Evolutionary conservation across 1,140 invertebrate genomes (phyloP).

Genomic region (Gryon sp.): DNA sequence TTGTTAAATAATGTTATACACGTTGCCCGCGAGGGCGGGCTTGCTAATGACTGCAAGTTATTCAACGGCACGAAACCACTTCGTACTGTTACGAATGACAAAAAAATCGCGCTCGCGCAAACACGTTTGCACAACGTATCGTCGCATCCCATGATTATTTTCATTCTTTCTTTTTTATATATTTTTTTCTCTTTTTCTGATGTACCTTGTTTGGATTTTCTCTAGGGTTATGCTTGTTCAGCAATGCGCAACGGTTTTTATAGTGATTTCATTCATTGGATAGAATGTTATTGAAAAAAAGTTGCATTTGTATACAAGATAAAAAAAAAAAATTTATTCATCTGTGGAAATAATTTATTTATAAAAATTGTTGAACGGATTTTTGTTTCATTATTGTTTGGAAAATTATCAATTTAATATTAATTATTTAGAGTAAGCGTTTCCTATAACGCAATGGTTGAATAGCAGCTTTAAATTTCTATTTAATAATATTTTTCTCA

Average conservation of each 20-base stretch:
- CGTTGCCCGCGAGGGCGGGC: conserved; percentile 54
- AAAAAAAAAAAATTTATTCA: too few species aligned
- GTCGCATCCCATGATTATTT: background rate
- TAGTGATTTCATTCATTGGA: background rate
- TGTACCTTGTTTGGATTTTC: conserved; percentile 9
- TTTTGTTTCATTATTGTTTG: too few species aligned
- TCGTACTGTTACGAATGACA: conserved; percentile 32
- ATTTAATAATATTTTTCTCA: too few species aligned
- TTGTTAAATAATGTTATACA: conserved; percentile 68
- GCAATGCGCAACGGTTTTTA: background rate
- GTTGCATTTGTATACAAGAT: too few species aligned
- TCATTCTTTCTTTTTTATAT: too few species aligned
- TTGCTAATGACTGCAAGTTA: conserved; percentile 75
- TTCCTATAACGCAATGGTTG: too few species aligned
- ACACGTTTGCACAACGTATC: conserved; percentile 13
- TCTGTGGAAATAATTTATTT: too few species aligned
- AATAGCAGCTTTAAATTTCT: too few species aligned
- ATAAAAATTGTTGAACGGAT: too few species aligned
- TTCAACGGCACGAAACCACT: conserved; percentile 72
- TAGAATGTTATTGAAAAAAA: background rate
- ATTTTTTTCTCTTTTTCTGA: too few species aligned
- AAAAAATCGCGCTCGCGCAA: conserved; percentile 22
- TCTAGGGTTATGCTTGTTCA: background rate
- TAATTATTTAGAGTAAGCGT: too few species aligned
- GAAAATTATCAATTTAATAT: too few species aligned